Evolutionary conservation across 2,888 invertebrate species (phyloP).

Genomic region (Mechanitis mazaeus): DNA sequence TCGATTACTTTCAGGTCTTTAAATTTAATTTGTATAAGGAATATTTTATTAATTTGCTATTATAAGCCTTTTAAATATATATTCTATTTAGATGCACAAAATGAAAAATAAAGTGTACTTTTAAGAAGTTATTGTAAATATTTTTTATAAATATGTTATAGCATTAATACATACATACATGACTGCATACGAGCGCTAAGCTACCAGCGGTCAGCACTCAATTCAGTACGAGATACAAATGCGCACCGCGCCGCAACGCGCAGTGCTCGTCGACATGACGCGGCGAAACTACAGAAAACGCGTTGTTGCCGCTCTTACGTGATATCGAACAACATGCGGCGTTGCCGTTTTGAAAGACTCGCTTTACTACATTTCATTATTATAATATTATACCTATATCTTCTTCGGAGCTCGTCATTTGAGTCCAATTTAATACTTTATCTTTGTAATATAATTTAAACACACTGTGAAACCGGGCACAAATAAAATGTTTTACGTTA

Average conservation of each 20-base stretch:
- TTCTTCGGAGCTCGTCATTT: slow-evolving; percentile 29
- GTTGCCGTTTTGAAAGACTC: slow-evolving; percentile 53
- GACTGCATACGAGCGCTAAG: background rate
- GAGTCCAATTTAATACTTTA: slow-evolving; percentile 23
- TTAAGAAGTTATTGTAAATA: no score
- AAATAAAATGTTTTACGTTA: no score
- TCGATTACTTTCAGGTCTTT: no score
- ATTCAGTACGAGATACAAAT: background rate
- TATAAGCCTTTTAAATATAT: no score
- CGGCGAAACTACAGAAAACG: slow-evolving; percentile 47
- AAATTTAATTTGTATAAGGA: no score
- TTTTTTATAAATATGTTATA: background rate
- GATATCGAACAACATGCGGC: slow-evolving; percentile 45
- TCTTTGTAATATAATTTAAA: slow-evolving; percentile 20
- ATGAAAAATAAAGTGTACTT: no score
- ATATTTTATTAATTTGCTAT: no score
- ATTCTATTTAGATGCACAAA: no score
- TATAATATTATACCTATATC: slow-evolving; percentile 21
- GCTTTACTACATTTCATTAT: slow-evolving; percentile 39
- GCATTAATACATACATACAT: background rate
- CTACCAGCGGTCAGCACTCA: background rate
- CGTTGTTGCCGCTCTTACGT: slow-evolving; percentile 48
- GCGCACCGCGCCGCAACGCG: slow-evolving; percentile 22
- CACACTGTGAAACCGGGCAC: slow-evolving; percentile 15
- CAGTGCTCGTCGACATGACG: slow-evolving; percentile 45